Percentiles rank a stretch among this genome's conserved stretches.
These are phyloP conservation scores for Lucilia cuprina DNA, from an alignment of 1,140 invertebrate genomes.

Conservation along the genomic window DNA sequence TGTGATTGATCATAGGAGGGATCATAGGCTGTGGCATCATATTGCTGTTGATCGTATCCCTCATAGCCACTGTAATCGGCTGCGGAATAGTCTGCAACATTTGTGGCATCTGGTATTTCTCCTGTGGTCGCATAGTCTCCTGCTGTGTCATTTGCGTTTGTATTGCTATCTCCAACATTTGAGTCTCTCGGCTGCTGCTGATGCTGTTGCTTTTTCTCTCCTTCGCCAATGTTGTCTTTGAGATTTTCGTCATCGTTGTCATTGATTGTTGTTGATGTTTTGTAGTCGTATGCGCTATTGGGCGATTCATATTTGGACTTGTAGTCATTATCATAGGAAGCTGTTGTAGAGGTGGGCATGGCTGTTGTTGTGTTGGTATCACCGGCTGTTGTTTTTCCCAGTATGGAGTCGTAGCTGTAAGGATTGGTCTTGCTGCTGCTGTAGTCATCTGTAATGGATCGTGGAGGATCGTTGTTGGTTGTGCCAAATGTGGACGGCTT, in stretches of 20 bases:
- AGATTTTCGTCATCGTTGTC: slow-evolving; percentile 62
- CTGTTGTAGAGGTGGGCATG: slow-evolving; percentile 28
- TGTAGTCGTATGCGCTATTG: slow-evolving; percentile 36
- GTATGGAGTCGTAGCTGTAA: slow-evolving; percentile 44
- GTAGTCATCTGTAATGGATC: slow-evolving; percentile 48
- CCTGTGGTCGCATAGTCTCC: slow-evolving; percentile 4
- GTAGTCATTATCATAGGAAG: slow-evolving; percentile 22
- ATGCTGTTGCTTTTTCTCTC: slow-evolving; percentile 50
- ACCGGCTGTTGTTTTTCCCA: slow-evolving; percentile 39
- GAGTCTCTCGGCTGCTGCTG: background rate
- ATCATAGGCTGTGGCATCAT: slow-evolving; percentile 56
- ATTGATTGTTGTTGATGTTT: slow-evolving; percentile 45
- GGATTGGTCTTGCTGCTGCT: slow-evolving; percentile 39
- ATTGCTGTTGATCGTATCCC: slow-evolving; percentile 58
- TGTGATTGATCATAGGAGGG: slow-evolving; percentile 52
- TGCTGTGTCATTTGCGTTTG: slow-evolving; percentile 28
- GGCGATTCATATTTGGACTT: slow-evolving; percentile 29
- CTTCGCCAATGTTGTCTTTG: slow-evolving; percentile 61
- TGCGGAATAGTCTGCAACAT: slow-evolving; percentile 51
- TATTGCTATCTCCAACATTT: slow-evolving; percentile 43
- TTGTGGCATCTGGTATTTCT: slow-evolving; percentile 41
- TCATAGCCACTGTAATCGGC: slow-evolving; percentile 56
- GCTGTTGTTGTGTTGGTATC: slow-evolving; percentile 38
- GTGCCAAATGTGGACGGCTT: slow-evolving; percentile 60
- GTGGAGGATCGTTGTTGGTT: slow-evolving; percentile 45